Conservation (phyloP, 2,888 invertebrate genomes). For the Ceramica pisi region DNA sequence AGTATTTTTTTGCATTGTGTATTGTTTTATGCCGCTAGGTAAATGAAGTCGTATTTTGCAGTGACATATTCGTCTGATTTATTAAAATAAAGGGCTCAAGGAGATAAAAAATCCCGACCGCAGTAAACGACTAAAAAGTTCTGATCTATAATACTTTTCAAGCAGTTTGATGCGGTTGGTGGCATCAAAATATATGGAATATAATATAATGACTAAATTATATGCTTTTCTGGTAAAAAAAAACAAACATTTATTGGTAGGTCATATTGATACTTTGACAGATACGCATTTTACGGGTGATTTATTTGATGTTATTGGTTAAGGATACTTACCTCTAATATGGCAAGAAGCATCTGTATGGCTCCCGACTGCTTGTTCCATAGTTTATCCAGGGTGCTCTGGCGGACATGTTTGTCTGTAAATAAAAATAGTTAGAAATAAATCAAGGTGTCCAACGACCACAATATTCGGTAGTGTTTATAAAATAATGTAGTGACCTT, state of each 20-base stretch:
- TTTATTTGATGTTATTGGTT: neutral
- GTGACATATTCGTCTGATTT: no score
- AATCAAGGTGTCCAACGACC: constrained; percentile 23
- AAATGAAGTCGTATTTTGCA: no score
- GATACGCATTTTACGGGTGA: neutral
- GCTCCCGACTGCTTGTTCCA: constrained; percentile 91
- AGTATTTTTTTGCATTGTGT: no score
- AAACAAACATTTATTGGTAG: neutral
- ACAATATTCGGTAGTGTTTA: constrained; percentile 25
- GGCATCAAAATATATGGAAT: no score
- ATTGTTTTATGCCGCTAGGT: no score
- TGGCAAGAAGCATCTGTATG: constrained; percentile 88
- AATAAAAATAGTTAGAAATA: constrained; percentile 56
- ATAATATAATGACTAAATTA: no score
- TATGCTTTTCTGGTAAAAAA: neutral
- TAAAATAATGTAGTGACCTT: constrained; percentile 48
- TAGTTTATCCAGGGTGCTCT: constrained; percentile 90
- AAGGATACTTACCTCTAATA: constrained; percentile 88
- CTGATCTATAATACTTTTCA: neutral
- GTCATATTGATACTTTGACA: neutral
- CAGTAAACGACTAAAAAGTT: neutral
- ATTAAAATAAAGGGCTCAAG: no score
- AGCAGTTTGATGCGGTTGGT: neutral
- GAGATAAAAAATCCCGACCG: neutral
- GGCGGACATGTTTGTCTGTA: constrained; percentile 91